phyloP scores from a whole-genome alignment of 23 tunicate species.

The Halocynthia aurantium region DNA sequence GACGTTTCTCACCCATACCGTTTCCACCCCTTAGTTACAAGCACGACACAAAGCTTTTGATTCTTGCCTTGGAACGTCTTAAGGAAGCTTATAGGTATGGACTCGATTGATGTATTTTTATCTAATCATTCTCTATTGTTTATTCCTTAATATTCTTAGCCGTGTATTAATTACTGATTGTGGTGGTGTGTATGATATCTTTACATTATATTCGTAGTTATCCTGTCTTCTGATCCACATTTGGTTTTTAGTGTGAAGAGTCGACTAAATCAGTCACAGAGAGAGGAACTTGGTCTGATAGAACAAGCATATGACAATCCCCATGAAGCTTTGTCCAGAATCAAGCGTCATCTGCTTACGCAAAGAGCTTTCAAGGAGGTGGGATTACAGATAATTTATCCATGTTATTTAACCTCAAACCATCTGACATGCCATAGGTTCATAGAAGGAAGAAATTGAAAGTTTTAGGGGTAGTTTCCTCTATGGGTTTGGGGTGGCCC shows the following conservation, averaged over 20 bases:
- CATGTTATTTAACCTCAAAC: no score
- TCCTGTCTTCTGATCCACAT: no score
- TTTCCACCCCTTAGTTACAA: slow-evolving; percentile 98
- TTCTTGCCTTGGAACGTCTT: slow-evolving; percentile 85
- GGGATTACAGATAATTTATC: not conserved
- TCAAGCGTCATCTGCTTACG: slow-evolving; percentile 98
- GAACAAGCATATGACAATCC: slow-evolving; percentile 99
- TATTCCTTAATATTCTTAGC: no score
- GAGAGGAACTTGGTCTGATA: slow-evolving; percentile 94
- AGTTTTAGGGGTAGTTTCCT: no score
- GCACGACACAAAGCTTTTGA: slow-evolving; percentile 96
- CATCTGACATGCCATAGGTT: no score
- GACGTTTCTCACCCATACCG: slow-evolving; percentile 97
- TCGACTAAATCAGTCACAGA: slow-evolving; percentile 96
- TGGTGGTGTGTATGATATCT: no score
- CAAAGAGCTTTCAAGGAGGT: slow-evolving; percentile 99
- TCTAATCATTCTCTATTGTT: no score
- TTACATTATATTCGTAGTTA: no score
- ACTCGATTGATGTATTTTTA: no score
- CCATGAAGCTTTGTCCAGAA: slow-evolving; percentile 98
- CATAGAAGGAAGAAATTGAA: no score
- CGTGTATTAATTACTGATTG: no score
- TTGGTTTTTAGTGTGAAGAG: slow-evolving; percentile 70
- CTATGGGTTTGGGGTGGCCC: no score
- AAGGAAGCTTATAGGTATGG: slow-evolving; percentile 96